Conservation (phyloP, 2,113 vertebrate species). For the Hyla sarda region DNA sequence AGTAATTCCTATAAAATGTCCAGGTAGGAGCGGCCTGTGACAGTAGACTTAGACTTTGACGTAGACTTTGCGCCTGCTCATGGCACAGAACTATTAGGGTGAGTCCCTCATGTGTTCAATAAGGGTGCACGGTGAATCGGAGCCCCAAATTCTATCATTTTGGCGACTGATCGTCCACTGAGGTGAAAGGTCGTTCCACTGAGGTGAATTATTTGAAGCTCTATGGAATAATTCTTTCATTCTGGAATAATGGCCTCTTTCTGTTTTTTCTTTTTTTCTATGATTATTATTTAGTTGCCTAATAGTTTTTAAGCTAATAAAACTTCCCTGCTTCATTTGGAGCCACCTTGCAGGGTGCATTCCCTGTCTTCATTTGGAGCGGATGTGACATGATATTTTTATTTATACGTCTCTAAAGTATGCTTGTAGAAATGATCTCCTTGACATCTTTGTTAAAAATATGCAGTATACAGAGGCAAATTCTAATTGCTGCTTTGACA, state of each 20-base stretch:
- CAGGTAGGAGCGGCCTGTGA: too few species aligned
- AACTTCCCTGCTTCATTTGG: neutral
- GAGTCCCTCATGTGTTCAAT: too few species aligned
- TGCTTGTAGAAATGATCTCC: conserved; percentile 40
- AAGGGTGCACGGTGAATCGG: too few species aligned
- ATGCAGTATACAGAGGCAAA: conserved; percentile 32
- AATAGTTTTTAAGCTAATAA: neutral
- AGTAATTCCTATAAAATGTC: too few species aligned
- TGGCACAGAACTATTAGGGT: too few species aligned
- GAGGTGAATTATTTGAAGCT: neutral
- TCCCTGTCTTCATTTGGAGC: conserved; percentile 1
- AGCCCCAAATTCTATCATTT: too few species aligned
- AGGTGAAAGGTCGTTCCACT: too few species aligned
- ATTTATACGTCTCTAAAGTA: conserved; percentile 51
- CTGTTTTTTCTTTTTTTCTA: neutral
- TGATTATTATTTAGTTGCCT: neutral
- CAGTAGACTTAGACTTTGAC: too few species aligned
- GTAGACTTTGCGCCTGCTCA: too few species aligned
- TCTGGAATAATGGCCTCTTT: neutral
- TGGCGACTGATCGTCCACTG: too few species aligned
- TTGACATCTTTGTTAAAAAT: conserved; percentile 50
- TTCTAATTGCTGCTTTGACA: conserved; percentile 56
- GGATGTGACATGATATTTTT: conserved; percentile 36
- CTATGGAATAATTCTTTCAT: neutral
- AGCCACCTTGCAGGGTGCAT: neutral